These are phyloP conservation scores for Sebastes cheni DNA, from an alignment of 2,797 vertebrate species.

Conservation along the genomic window DNA sequence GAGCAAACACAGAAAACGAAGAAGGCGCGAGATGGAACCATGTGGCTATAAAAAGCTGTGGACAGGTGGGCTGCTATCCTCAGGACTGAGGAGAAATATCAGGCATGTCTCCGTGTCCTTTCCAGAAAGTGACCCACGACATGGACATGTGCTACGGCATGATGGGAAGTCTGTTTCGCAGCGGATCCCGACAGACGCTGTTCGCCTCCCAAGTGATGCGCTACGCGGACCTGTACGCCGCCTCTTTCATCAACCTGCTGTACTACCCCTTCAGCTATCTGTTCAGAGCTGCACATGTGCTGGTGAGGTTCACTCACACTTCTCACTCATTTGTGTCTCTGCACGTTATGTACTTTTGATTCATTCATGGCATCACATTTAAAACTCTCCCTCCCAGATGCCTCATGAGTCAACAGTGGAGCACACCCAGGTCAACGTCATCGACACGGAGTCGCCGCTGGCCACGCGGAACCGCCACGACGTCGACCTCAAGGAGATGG, in stretches of 20 bases:
- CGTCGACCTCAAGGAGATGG: conserved; percentile 88
- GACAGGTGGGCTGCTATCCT: too few species aligned
- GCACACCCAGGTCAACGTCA: conserved; percentile 88
- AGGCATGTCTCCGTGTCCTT: not conserved
- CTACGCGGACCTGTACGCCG: conserved; percentile 96
- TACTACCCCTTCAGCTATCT: conserved; percentile 99
- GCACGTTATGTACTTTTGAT: too few species aligned
- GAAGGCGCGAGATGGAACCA: too few species aligned
- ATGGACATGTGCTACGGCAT: conserved; percentile 99
- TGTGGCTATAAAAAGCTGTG: too few species aligned
- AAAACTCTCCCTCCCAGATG: conserved; percentile 83
- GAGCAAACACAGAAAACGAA: too few species aligned
- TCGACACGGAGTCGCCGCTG: conserved; percentile 91
- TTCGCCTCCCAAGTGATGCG: conserved; percentile 99
- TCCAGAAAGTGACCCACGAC: conserved; percentile 97
- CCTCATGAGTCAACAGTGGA: conserved; percentile 97
- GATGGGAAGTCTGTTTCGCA: conserved; percentile 98
- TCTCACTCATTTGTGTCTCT: conserved; percentile 41
- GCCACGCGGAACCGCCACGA: conserved; percentile 93
- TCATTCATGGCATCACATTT: too few species aligned
- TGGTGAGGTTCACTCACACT: conserved; percentile 82
- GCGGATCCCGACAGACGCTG: conserved; percentile 95
- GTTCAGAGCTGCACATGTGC: conserved; percentile 94
- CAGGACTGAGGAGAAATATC: too few species aligned
- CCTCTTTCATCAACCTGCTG: conserved; percentile 98